A percentile compares a stretch with the other conserved stretches of the same genome.
Conservation (phyloP, 2,797 vertebrate species). For the Sebastes oblongus region DNA sequence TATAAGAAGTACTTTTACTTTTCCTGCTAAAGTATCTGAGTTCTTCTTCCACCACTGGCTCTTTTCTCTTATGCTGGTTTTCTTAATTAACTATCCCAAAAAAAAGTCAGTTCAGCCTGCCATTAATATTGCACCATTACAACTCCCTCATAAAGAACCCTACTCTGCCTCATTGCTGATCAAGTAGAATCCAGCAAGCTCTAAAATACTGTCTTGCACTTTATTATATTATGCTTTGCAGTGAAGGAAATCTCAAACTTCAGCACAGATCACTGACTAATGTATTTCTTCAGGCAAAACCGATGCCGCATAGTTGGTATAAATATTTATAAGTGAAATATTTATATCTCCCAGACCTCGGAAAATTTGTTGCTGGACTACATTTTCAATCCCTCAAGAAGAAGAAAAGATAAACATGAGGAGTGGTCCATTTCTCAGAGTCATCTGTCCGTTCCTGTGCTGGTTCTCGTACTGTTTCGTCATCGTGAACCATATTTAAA, state of each 20-base stretch:
- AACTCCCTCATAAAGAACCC: neutral
- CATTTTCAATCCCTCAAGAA: conserved; percentile 44
- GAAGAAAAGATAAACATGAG: conserved; percentile 21
- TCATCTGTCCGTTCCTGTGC: neutral
- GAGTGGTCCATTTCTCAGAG: neutral
- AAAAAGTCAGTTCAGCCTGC: neutral
- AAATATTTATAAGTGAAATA: conserved; percentile 76
- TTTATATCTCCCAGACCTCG: conserved; percentile 57
- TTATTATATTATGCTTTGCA: conserved; percentile 26
- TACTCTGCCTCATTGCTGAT: conserved; percentile 9
- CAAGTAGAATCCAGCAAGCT: conserved; percentile 12
- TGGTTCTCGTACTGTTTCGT: neutral
- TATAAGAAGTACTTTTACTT: neutral
- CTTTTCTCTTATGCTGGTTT: neutral
- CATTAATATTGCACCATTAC: conserved; percentile 10
- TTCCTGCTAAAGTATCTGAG: neutral
- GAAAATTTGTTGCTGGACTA: conserved; percentile 54
- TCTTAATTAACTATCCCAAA: neutral
- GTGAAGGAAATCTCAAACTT: conserved; percentile 27
- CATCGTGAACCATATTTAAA: neutral
- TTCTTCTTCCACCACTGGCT: neutral
- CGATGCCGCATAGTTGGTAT: conserved; percentile 54
- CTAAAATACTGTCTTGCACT: conserved; percentile 7
- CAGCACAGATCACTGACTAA: conserved; percentile 66
- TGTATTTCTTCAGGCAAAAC: conserved; percentile 57